Conservation (phyloP, 2,888 invertebrate genomes). For the Stenodera caucasica region DNA sequence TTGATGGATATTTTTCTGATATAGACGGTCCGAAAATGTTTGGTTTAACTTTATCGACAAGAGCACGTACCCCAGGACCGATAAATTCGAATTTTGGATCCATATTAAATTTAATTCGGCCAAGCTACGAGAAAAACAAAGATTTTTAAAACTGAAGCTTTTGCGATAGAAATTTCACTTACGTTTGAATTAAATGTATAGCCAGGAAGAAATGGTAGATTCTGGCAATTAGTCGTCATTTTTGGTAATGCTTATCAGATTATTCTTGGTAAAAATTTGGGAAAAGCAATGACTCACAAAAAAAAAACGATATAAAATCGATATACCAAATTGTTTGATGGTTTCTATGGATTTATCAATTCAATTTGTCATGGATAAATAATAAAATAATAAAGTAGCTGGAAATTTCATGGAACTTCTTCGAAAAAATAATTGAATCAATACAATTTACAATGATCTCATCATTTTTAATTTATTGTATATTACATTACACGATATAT, state of each 20-base stretch:
- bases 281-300: too few relatives aligned
- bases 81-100: constrained; percentile 60
- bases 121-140: constrained; percentile 57
- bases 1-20: constrained; percentile 65
- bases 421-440: too few relatives aligned
- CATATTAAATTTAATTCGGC: constrained; percentile 63
- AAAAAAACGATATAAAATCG: background rate
- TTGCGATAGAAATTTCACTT: constrained; percentile 47
- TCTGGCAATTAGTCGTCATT: constrained; percentile 56
- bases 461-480: too few relatives aligned
- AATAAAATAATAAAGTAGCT: too few relatives aligned
- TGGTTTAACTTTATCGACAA: constrained; percentile 64
- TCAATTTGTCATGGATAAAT: background rate
- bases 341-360: background rate
- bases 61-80: constrained; percentile 61
- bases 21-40: constrained; percentile 61
- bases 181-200: constrained; percentile 69
- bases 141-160: background rate
- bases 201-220: constrained; percentile 75
- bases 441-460: too few relatives aligned
- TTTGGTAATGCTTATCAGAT: background rate
- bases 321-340: background rate
- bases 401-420: too few relatives aligned
- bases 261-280: too few relatives aligned
- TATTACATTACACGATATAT: too few relatives aligned